A percentile compares a stretch with the other conserved stretches of the same genome.
Evolutionary conservation across 1,140 invertebrate species (phyloP).

Genomic region (Euwallacea similis): DNA sequence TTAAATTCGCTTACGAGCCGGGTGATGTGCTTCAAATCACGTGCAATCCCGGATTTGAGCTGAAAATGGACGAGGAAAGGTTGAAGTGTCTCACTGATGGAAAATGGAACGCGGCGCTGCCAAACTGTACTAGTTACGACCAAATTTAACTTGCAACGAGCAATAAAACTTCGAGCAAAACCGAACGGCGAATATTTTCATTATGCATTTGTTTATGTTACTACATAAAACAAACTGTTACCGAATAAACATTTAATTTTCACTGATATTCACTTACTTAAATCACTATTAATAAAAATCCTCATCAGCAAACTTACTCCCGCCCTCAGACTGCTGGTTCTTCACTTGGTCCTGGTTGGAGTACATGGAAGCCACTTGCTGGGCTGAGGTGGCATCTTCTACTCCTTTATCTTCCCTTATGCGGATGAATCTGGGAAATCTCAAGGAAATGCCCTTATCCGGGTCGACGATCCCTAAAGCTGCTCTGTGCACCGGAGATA

Average conservation of each 20-base stretch:
- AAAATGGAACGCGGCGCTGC: constrained; percentile 56
- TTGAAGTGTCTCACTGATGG: constrained; percentile 58
- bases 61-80: constrained; percentile 48
- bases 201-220: too few species aligned
- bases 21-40: constrained; percentile 72
- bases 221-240: too few species aligned
- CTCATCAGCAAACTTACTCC: constrained; percentile 57
- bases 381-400: constrained; percentile 90
- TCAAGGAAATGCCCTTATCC: constrained; percentile 91
- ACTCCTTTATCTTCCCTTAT: constrained; percentile 91
- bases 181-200: too few species aligned
- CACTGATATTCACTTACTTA: too few species aligned
- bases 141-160: constrained; percentile 17
- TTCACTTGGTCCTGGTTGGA: constrained; percentile 90
- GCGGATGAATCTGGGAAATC: constrained; percentile 94
- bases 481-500: constrained; percentile 93
- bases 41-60: constrained; percentile 67
- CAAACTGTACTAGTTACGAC: constrained; percentile 55
- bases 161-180: too few species aligned
- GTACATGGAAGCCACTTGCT: constrained; percentile 84
- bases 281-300: constrained; percentile 65
- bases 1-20: constrained; percentile 77
- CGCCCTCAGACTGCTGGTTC: constrained; percentile 63
- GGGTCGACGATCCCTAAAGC: constrained; percentile 88
- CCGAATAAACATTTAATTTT: too few species aligned